Conservation (phyloP, 2,888 invertebrate species). For the Malthinus flaveolus region DNA sequence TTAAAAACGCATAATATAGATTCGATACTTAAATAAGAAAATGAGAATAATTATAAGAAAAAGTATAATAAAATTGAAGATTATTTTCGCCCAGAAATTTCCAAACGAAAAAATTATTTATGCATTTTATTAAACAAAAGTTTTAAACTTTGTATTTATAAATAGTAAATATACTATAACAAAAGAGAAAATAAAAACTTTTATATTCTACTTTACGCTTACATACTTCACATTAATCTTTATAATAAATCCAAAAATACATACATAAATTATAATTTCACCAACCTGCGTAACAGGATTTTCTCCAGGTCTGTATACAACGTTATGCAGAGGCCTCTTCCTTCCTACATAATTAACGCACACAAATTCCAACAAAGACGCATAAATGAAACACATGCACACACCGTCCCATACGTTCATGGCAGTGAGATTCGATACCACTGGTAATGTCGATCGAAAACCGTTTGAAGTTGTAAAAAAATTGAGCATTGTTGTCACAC, state of each 20-base stretch:
- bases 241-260: neutral
- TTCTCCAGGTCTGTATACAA: slow-evolving; percentile 86
- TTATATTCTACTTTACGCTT: neutral
- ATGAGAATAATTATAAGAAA: neutral
- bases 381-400: slow-evolving; percentile 96
- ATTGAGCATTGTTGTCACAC: slow-evolving; percentile 97
- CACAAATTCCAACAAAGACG: slow-evolving; percentile 90
- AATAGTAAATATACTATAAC: neutral
- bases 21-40: neutral
- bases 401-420: slow-evolving; percentile 98
- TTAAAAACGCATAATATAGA: neutral
- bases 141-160: neutral
- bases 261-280: slow-evolving; percentile 20
- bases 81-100: neutral
- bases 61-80: neutral
- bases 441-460: slow-evolving; percentile 88
- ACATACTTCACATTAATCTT: neutral
- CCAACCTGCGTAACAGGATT: slow-evolving; percentile 89
- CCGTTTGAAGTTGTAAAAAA: slow-evolving; percentile 96
- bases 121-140: neutral
- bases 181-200: neutral
- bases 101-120: neutral
- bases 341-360: slow-evolving; percentile 95
- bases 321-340: slow-evolving; percentile 85
- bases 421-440: slow-evolving; percentile 90